A percentile compares a stretch with the other conserved stretches of the same genome.
These are phyloP conservation scores for Agrotis clavis DNA, from an alignment of 2,888 invertebrate species.

Conservation along the genomic window DNA sequence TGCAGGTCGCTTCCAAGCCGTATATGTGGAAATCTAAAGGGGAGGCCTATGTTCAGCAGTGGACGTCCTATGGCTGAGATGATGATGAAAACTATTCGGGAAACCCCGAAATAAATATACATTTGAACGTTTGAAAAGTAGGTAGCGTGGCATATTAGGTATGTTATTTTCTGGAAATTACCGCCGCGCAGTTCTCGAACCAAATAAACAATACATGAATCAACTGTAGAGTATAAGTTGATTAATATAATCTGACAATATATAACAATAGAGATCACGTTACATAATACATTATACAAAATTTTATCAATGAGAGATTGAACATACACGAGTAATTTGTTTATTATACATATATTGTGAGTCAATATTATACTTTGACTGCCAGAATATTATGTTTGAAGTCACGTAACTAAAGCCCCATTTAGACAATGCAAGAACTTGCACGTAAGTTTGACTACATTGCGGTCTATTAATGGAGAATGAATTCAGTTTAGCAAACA, in stretches of 20 bases:
- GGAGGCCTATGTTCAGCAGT: too few relatives aligned
- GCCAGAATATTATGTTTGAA: neutral
- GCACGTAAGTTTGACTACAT: too few relatives aligned
- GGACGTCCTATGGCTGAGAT: too few relatives aligned
- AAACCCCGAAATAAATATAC: neutral
- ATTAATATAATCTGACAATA: constrained; percentile 17
- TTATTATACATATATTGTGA: neutral
- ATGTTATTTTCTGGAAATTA: constrained; percentile 15
- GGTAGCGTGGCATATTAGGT: neutral
- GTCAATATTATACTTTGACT: neutral
- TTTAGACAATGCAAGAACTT: too few relatives aligned
- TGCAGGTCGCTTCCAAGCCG: too few relatives aligned
- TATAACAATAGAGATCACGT: constrained; percentile 27
- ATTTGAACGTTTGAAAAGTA: neutral
- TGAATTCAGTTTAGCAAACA: too few relatives aligned
- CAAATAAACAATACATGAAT: constrained; percentile 5
- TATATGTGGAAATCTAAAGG: too few relatives aligned
- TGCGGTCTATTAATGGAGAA: too few relatives aligned
- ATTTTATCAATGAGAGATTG: constrained; percentile 26
- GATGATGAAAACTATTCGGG: neutral
- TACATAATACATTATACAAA: constrained; percentile 17
- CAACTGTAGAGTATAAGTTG: neutral
- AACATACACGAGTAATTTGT: neutral
- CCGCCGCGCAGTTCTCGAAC: neutral
- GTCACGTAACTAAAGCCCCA: neutral